Evolutionary conservation across 2,797 vertebrate genomes (phyloP), one percentile per base, ranked within the genome.

Genomic region (Gymnopithys bicolor): DNA sequence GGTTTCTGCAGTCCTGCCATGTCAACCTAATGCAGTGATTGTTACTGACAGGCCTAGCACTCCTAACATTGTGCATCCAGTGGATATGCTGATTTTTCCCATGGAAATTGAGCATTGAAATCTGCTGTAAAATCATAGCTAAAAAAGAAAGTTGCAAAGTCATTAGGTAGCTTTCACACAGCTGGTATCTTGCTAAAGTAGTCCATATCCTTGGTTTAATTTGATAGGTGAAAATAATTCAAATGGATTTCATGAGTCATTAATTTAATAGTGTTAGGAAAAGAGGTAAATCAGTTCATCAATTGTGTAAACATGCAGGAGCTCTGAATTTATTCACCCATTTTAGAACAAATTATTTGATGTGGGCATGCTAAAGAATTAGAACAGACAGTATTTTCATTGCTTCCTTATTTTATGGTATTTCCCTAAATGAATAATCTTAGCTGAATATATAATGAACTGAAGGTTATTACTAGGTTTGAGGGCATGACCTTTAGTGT

Each of bases 1-100:
- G 70, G 68, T 92, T 85, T 69, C 69, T 94, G 46, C 79, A 75
- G 71, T 77, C 24, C 64, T 89, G 71, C 58, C 64, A 87, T 69
- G 60, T 91, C 84, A 24, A 46, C 30, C 30, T 70, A 43, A 48
- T 80, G 89, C 60, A 75, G 73, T 52, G 58, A 84, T 95, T 49
- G 48, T 51, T 93, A 27, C 71, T 94, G 87, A 92, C 94, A 94
- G 69, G 46, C 32, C 46, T 55, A 51, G 60, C 21, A 11, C 55
- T 88, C 21, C 4, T 39, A 71, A 43, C 25, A 7, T 18, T 73
- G 18, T 37, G 49, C 46, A 89, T 77, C 30, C 46, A 71, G 43
- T 27, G 58, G 53, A 51, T 85, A 8, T 60, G 70, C 46, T 87
- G 52, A 56, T 90, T 86, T 59, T 90, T 19, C n/a, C 60, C 9